Percentiles rank a stretch among this genome's conserved stretches.
Evolutionary conservation across 2,888 invertebrate genomes (phyloP).

Genomic region (Blastobasis adustella): DNA sequence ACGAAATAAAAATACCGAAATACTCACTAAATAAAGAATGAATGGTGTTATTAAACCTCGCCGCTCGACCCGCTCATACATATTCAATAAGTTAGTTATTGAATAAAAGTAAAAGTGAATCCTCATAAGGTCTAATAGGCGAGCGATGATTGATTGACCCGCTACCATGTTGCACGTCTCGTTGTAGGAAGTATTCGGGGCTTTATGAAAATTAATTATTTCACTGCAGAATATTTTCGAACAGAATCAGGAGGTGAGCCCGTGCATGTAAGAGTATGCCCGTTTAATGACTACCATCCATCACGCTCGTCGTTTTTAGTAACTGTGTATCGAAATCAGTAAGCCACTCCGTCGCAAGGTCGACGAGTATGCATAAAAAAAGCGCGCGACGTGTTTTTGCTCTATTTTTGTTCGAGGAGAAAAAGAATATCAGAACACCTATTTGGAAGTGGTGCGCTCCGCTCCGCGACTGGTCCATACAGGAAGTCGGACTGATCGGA

Average conservation of each 20-base stretch:
- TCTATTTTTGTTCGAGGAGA: slow-evolving; percentile 64
- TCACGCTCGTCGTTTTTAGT: slow-evolving; percentile 60
- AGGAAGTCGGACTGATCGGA: slow-evolving; percentile 65
- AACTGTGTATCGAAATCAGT: slow-evolving; percentile 62
- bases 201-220: slow-evolving; percentile 37
- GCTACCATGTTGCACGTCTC: slow-evolving; percentile 32
- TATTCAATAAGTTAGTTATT: slow-evolving; percentile 56
- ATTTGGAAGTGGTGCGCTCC: slow-evolving; percentile 59
- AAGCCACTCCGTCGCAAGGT: slow-evolving; percentile 66
- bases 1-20: too few relatives aligned
- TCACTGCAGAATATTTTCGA: slow-evolving; percentile 2
- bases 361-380: slow-evolving; percentile 53
- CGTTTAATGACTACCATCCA: slow-evolving; percentile 49
- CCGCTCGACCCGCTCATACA: slow-evolving; percentile 38
- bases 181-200: slow-evolving; percentile 31
- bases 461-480: slow-evolving; percentile 54
- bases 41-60: slow-evolving; percentile 42
- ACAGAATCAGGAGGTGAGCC: slow-evolving; percentile 18
- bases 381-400: slow-evolving; percentile 57
- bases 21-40: slow-evolving; percentile 31
- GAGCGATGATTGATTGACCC: slow-evolving; percentile 40
- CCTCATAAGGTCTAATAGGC: slow-evolving; percentile 38
- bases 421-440: slow-evolving; percentile 67
- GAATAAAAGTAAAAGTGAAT: slow-evolving; percentile 69
- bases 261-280: slow-evolving; percentile 22